Conservation (phyloP, 2,113 vertebrate species). For the Dipodomys ordii region DNA sequence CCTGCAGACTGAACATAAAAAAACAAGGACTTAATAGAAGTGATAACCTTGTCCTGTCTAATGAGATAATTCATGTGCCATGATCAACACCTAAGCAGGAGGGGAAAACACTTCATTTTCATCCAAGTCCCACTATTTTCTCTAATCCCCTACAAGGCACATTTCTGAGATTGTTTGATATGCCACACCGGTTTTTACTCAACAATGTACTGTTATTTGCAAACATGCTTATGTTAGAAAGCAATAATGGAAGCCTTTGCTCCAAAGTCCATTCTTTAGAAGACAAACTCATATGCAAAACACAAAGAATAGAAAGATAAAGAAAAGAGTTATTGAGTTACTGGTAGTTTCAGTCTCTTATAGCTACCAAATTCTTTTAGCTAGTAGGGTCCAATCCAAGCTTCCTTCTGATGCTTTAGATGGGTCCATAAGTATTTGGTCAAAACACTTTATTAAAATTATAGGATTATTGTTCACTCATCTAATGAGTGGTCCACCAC, state of each 20-base stretch:
- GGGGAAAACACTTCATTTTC: slow-evolving; percentile 9
- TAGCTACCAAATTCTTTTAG: neutral
- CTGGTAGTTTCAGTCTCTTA: neutral
- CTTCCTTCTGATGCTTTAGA: neutral
- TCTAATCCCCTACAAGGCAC: neutral
- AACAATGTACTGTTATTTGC: neutral
- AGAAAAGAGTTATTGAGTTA: neutral
- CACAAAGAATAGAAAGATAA: too few relatives aligned
- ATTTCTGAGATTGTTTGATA: neutral
- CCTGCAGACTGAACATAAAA: neutral
- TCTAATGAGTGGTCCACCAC: slow-evolving; percentile 25
- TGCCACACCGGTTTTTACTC: neutral
- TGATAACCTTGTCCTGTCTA: neutral
- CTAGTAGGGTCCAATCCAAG: neutral
- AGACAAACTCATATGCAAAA: neutral
- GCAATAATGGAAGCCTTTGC: slow-evolving; percentile 31
- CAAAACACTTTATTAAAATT: slow-evolving; percentile 46
- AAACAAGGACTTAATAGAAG: neutral
- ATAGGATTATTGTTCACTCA: slow-evolving; percentile 18
- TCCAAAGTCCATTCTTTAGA: slow-evolving; percentile 21
- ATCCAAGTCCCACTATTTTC: neutral
- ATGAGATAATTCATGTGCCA: neutral
- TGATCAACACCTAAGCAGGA: neutral
- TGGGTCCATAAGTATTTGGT: neutral
- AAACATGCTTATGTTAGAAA: neutral